A percentile compares a stretch with the other conserved stretches of the same genome.
Evolutionary conservation across 2,888 invertebrate species (phyloP).

Genomic region (Podotricha telesiphe): DNA sequence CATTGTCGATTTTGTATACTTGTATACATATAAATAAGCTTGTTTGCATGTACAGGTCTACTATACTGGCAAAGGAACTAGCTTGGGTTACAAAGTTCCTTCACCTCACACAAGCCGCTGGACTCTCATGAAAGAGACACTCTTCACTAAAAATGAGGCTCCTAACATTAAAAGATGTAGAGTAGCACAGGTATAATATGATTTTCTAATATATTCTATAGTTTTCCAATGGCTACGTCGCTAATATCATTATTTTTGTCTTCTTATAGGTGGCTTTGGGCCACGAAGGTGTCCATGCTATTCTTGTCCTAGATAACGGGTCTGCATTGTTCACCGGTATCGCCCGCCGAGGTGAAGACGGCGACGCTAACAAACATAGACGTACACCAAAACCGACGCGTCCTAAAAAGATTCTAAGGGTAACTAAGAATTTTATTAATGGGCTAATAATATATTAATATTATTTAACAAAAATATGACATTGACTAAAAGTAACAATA

Average conservation of each 20-base stretch:
- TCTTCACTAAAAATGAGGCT: slow-evolving; percentile 67
- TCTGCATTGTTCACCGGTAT: slow-evolving; percentile 91
- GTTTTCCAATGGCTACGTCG: too few species aligned
- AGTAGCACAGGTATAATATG: slow-evolving; percentile 62
- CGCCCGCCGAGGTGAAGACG: slow-evolving; percentile 96
- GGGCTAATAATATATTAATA: not conserved
- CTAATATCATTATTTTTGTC: not conserved
- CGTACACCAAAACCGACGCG: slow-evolving; percentile 95
- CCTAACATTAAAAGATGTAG: slow-evolving; percentile 67
- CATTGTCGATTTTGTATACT: slow-evolving; percentile 62
- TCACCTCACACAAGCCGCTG: slow-evolving; percentile 84
- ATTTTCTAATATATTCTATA: slow-evolving; percentile 7
- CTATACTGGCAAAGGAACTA: slow-evolving; percentile 93
- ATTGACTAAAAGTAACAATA: not conserved
- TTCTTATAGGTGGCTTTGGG: slow-evolving; percentile 92
- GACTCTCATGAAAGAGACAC: slow-evolving; percentile 84
- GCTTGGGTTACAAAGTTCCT: slow-evolving; percentile 90
- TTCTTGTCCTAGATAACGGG: slow-evolving; percentile 96
- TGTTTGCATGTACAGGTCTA: slow-evolving; percentile 87
- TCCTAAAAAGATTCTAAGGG: slow-evolving; percentile 95
- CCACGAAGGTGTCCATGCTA: slow-evolving; percentile 96
- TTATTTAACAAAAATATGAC: not conserved
- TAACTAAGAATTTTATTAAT: slow-evolving; percentile 54
- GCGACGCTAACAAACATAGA: slow-evolving; percentile 91
- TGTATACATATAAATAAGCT: too few species aligned